Evolutionary conservation across 2,113 vertebrate genomes (phyloP).

Genomic region (Ginglymostoma cirratum): DNA sequence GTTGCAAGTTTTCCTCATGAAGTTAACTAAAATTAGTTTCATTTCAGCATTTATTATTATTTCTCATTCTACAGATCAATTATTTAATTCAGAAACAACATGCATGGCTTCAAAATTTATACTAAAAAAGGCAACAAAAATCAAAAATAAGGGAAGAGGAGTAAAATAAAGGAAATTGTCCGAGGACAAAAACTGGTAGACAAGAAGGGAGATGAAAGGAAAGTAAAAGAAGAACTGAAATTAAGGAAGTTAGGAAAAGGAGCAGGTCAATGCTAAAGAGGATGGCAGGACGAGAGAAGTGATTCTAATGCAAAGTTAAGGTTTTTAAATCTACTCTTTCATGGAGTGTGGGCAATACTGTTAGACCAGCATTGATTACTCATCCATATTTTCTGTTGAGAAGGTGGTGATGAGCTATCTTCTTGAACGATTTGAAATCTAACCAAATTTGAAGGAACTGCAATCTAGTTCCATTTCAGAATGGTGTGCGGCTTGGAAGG

Average conservation of each 20-base stretch:
- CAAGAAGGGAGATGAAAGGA: background rate
- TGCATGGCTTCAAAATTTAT: background rate
- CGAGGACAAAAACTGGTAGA: background rate
- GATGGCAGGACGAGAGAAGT: background rate
- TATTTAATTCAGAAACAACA: background rate
- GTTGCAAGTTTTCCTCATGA: background rate
- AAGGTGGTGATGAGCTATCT: too few relatives aligned
- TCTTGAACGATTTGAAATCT: too few relatives aligned
- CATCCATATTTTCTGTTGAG: too few relatives aligned
- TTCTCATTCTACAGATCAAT: background rate
- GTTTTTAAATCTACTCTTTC: too few relatives aligned
- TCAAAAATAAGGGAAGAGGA: background rate
- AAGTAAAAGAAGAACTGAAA: background rate
- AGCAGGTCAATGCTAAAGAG: background rate
- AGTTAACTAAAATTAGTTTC: background rate
- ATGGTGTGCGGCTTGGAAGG: too few relatives aligned
- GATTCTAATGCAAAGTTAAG: background rate
- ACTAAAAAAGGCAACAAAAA: background rate
- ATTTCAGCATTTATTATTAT: background rate
- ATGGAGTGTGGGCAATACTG: too few relatives aligned
- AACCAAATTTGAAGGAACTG: too few relatives aligned
- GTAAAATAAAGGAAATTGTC: background rate
- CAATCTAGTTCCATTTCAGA: too few relatives aligned
- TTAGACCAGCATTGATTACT: too few relatives aligned
- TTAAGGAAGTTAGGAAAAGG: background rate